Evolutionary conservation across 2,113 vertebrate species (phyloP).

Genomic region (Lophotis ruficrista): DNA sequence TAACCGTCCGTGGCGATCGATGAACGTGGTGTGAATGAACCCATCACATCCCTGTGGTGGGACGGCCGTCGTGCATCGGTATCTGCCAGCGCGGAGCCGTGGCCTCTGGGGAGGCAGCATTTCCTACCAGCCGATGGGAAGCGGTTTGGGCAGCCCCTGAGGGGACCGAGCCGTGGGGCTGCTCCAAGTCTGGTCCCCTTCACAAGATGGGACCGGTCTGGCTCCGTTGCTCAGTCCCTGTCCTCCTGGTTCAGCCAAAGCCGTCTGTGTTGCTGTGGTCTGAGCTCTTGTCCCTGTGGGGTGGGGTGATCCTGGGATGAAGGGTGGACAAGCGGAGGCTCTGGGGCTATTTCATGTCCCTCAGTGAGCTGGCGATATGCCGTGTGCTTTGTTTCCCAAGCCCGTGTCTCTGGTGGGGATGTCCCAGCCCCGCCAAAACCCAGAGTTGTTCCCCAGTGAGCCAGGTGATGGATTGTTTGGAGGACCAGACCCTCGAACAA

Average conservation of each 20-base stretch:
- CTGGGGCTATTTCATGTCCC: accelerated
- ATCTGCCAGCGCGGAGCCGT: accelerated
- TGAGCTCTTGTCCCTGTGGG: not conserved
- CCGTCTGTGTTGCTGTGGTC: not conserved
- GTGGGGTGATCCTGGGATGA: not conserved
- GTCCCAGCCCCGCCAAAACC: no score
- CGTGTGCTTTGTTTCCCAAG: not conserved
- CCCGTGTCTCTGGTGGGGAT: not conserved
- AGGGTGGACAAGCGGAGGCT: not conserved
- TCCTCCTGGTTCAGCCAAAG: not conserved
- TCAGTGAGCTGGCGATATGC: accelerated
- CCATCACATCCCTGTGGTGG: not conserved
- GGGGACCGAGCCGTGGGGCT: not conserved
- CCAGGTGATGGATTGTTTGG: not conserved
- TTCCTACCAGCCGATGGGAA: no score
- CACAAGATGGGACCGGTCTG: not conserved
- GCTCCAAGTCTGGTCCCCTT: not conserved
- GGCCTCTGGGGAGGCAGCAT: not conserved
- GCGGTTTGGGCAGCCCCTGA: not conserved
- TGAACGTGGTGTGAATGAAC: accelerated
- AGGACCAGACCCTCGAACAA: not conserved
- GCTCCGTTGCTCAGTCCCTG: accelerated
- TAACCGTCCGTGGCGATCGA: accelerated
- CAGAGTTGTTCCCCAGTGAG: not conserved
- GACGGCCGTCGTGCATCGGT: accelerated